Evolutionary conservation across 1,140 invertebrate genomes (phyloP), one percentile per base, ranked within the genome.

Genomic region (Varroa destructor): DNA sequence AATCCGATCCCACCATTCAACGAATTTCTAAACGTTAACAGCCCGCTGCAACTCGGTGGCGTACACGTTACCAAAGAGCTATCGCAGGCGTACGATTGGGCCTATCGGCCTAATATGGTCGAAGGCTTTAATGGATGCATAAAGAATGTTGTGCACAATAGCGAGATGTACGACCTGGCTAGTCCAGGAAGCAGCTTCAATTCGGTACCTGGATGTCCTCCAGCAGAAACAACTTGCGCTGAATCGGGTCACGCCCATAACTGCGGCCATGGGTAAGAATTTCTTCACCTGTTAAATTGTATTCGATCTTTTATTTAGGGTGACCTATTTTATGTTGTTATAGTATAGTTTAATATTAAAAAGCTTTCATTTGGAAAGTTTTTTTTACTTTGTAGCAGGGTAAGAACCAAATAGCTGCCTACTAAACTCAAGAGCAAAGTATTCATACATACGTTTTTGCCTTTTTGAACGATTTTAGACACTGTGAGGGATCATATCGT

Each of bases 91-190:
- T 4, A 85, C 87, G 56, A 89, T 87, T 6, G 76, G 74, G 43
- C 64, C 42, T 74, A 75, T 55, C 73, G 74, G 61, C 56, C 74
- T 1, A 72, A 75, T 1, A 74, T 74, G 6, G 77, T 77, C n/a
- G 89, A 89, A 81, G 88, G 87, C 6, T 97, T 97, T 78, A 89
- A 91, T 77, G 95, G 95, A 6, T 98, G 95, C 79, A 91, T 98
- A 43, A 85, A 89, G 74, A 96, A 97, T 79, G 81, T 98, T 12
- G 88, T 95, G 76, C 93, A 97, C 78, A 97, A 97, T 78, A 94
- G 92, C 76, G 90, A 93, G 78, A 84, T 86, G 76, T 77, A 77
- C 71, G 77, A 77, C 61, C 56, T 77, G 6, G 77, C 75, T 0
- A 75, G 73, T 43, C 76, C 77, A 12, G 76, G 76, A 14, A 75